Percentiles rank a stretch among this genome's conserved stretches.
These are phyloP conservation scores for Drosophila varians DNA, from an alignment of 1,140 invertebrate genomes.

Conservation along the genomic window DNA sequence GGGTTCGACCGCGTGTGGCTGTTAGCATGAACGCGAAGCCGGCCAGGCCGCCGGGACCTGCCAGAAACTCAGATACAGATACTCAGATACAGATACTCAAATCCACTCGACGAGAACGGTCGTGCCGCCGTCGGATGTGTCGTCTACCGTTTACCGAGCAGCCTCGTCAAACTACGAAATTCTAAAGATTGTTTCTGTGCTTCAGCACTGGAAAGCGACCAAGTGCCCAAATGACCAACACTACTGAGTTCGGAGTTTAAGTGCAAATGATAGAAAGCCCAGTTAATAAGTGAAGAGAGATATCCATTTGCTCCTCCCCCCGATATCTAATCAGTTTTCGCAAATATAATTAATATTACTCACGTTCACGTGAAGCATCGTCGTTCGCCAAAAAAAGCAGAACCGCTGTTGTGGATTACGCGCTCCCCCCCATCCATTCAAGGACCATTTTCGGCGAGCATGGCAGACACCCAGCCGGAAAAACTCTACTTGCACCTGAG, in stretches of 20 bases:
- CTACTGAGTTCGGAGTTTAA: background rate
- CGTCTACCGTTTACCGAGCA: background rate
- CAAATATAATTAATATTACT: conserved; percentile 19
- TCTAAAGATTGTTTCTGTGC: conserved; percentile 14
- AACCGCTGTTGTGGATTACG: conserved; percentile 59
- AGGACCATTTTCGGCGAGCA: conserved; percentile 31
- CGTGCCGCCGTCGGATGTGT: conserved; percentile 48
- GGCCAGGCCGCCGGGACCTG: conserved; percentile 16
- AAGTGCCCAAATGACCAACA: conserved; percentile 1
- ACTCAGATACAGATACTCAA: conserved; percentile 11
- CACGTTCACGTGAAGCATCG: conserved; percentile 9
- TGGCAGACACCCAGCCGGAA: conserved; percentile 48
- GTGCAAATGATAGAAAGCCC: conserved; percentile 11
- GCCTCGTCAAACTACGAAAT: conserved; percentile 14
- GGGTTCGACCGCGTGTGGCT: conserved; percentile 70
- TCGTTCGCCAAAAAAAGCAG: background rate
- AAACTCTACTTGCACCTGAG: conserved; percentile 77
- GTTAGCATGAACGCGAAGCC: conserved; percentile 58
- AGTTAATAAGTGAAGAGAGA: conserved; percentile 20
- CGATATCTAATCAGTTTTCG: conserved; percentile 30
- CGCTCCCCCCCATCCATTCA: conserved; percentile 18
- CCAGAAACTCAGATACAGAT: conserved; percentile 20
- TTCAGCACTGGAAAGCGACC: too few species aligned
- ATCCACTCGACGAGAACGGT: conserved; percentile 47
- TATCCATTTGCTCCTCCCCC: conserved; percentile 12